Percentiles rank a stretch among this genome's conserved stretches.
Evolutionary conservation across 2,797 vertebrate species (phyloP).

Genomic region (Phoebastria nigripes): DNA sequence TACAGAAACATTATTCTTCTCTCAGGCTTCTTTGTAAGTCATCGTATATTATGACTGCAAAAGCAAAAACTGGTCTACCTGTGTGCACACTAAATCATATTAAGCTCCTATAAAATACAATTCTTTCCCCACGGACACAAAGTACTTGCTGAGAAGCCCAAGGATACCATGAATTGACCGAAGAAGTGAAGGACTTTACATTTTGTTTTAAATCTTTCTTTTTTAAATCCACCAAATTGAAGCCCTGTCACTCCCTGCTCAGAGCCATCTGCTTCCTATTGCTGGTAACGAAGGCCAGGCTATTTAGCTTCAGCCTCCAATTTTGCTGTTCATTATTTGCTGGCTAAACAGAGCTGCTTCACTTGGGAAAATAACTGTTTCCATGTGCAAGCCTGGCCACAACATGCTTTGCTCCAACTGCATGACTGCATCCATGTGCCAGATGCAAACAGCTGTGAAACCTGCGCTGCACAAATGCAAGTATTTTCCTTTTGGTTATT

Average conservation of each 20-base stretch:
- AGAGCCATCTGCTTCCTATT: not conserved
- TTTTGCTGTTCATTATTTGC: not conserved
- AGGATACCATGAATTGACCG: not conserved
- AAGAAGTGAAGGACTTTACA: not conserved
- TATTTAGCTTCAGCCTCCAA: not conserved
- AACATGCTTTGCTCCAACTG: not conserved
- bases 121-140: not conserved
- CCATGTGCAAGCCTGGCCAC: not conserved
- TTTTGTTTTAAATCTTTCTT: not conserved
- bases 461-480: fast-evolving
- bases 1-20: not conserved
- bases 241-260: not conserved
- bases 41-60: not conserved
- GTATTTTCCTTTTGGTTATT: not conserved
- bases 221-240: not conserved
- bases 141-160: not conserved
- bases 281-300: not conserved
- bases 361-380: not conserved
- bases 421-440: fast-evolving
- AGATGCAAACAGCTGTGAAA: not conserved
- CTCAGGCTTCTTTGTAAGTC: not conserved
- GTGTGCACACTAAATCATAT: not conserved
- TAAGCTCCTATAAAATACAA: not conserved
- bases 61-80: not conserved
- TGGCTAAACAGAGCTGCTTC: not conserved